phyloP scores from a whole-genome alignment of 1,140 invertebrate species.

The Anoplophora glabripennis region DNA sequence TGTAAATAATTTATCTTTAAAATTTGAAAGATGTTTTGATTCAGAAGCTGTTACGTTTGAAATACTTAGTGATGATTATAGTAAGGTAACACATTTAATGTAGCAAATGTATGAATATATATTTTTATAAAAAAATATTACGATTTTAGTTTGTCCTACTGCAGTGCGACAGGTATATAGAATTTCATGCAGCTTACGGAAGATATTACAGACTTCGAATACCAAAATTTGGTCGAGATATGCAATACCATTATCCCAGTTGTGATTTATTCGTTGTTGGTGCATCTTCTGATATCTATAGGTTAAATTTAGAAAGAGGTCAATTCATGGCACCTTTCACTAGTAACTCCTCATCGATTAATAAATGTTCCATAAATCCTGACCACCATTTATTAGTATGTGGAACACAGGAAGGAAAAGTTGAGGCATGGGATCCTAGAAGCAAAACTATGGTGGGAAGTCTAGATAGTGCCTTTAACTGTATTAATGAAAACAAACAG shows the following conservation, averaged over 20 bases:
- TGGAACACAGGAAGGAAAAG: slow-evolving; percentile 87
- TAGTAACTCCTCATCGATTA: slow-evolving; percentile 74
- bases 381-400: slow-evolving; percentile 82
- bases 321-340: slow-evolving; percentile 84
- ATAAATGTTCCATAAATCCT: slow-evolving; percentile 85
- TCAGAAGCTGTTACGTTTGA: slow-evolving; percentile 89
- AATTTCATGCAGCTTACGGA: slow-evolving; percentile 92
- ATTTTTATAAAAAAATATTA: slow-evolving; percentile 9
- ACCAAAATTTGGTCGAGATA: slow-evolving; percentile 92
- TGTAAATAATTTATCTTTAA: slow-evolving; percentile 92
- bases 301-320: slow-evolving; percentile 93
- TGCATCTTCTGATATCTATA: slow-evolving; percentile 83
- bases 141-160: slow-evolving; percentile 70
- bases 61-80: slow-evolving; percentile 85
- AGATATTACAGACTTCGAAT: slow-evolving; percentile 88
- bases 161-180: slow-evolving; percentile 85
- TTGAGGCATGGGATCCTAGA: slow-evolving; percentile 96
- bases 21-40: slow-evolving; percentile 98
- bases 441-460: slow-evolving; percentile 69
- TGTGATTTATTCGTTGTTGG: slow-evolving; percentile 94
- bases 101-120: neutral
- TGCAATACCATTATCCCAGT: slow-evolving; percentile 84
- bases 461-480: slow-evolving; percentile 83
- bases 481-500: slow-evolving; percentile 57
- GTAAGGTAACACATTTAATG: slow-evolving; percentile 61